phyloP scores from a whole-genome alignment of 2,113 vertebrate genomes.

The Thamnophis sirtalis region DNA sequence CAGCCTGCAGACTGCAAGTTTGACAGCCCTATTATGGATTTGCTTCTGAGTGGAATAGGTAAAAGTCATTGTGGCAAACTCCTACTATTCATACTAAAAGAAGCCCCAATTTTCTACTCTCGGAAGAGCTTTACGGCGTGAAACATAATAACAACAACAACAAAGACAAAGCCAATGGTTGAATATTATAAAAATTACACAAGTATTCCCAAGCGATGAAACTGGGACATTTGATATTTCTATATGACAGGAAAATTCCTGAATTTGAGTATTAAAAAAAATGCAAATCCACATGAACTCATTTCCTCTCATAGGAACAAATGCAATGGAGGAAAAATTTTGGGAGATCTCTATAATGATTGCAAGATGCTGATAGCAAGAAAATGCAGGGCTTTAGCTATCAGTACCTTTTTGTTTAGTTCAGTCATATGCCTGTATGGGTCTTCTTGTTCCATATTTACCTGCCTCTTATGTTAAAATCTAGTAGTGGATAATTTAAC shows the following conservation, averaged over 20 bases:
- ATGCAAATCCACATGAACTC: neutral
- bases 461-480: neutral
- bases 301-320: neutral
- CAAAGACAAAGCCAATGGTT: neutral
- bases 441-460: neutral
- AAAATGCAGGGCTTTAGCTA: neutral
- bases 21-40: neutral
- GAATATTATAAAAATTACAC: neutral
- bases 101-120: neutral
- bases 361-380: too few species aligned
- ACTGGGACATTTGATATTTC: neutral
- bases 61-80: neutral
- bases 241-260: neutral
- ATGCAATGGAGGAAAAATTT: neutral
- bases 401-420: neutral
- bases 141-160: neutral
- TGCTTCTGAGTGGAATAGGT: neutral
- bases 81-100: neutral
- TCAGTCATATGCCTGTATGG: neutral
- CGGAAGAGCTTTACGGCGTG: neutral
- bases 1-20: accelerated
- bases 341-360: too few species aligned
- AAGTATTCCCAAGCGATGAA: neutral
- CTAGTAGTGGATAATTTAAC: too few species aligned
- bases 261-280: neutral